phyloP scores from a whole-genome alignment of 2,113 vertebrate species.

The Tringa solitaria region DNA sequence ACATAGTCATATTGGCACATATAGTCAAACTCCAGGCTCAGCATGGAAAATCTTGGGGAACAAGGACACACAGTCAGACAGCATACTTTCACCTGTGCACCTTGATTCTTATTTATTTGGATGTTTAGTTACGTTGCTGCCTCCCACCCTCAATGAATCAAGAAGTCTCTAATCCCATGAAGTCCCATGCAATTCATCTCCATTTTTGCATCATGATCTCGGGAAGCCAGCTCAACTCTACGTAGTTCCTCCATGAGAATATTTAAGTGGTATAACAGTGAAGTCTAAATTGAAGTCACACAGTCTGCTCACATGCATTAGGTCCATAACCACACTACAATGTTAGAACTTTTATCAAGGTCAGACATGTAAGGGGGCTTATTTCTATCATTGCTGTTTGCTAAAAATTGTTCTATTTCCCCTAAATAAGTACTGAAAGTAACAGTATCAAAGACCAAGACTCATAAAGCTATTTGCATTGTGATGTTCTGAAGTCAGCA shows the following conservation, averaged over 20 bases:
- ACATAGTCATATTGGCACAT: slow-evolving; percentile 95
- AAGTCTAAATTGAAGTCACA: background rate
- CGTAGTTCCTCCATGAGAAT: background rate
- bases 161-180: background rate
- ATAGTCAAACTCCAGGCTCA: slow-evolving; percentile 94
- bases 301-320: background rate
- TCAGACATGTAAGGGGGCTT: background rate
- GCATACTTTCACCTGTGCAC: background rate
- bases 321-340: background rate
- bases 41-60: slow-evolving; percentile 88
- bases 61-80: background rate
- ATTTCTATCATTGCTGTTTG: background rate
- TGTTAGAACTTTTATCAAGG: background rate
- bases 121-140: background rate
- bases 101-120: background rate
- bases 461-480: background rate
- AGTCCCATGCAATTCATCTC: background rate
- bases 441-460: background rate
- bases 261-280: background rate
- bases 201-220: background rate
- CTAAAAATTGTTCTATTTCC: background rate
- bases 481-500: background rate
- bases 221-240: background rate
- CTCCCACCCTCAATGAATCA: background rate
- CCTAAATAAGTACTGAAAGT: background rate